Percentiles rank a stretch among this genome's conserved stretches.
These are phyloP conservation scores for Melanerpes aurifrons DNA, from an alignment of 2,113 vertebrate genomes.

Conservation along the genomic window DNA sequence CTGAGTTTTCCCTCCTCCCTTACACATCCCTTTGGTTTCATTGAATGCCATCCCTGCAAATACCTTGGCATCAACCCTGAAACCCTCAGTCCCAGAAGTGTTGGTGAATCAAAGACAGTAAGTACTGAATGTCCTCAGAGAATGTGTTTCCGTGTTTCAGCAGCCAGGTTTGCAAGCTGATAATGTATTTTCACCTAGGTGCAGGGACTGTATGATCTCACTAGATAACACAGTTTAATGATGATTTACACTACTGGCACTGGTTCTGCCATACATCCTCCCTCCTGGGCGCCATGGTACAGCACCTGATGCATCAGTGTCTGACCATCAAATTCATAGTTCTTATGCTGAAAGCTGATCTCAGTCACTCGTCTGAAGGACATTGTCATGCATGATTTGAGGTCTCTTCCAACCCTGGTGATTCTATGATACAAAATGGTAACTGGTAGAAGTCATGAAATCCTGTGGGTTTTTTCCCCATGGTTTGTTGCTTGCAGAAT, in stretches of 20 bases:
- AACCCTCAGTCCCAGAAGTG: not conserved
- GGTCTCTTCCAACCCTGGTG: no score
- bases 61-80: not conserved
- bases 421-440: not conserved
- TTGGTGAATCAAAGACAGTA: not conserved
- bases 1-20: conserved; percentile 1
- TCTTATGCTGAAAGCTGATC: not conserved
- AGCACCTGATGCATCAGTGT: not conserved
- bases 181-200: not conserved
- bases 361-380: not conserved
- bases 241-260: not conserved
- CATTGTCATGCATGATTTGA: not conserved
- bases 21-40: not conserved
- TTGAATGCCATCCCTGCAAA: conserved; percentile 11
- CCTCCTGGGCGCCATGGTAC: not conserved
- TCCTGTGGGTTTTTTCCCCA: not conserved
- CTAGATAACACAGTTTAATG: not conserved
- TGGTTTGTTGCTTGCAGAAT: not conserved
- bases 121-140: not conserved
- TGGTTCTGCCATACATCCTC: not conserved
- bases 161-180: not conserved
- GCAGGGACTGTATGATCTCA: not conserved
- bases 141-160: not conserved
- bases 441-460: not conserved
- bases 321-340: not conserved